phyloP scores from a whole-genome alignment of 2,113 vertebrate genomes.

The Sinocyclocheilus rhinocerous region DNA sequence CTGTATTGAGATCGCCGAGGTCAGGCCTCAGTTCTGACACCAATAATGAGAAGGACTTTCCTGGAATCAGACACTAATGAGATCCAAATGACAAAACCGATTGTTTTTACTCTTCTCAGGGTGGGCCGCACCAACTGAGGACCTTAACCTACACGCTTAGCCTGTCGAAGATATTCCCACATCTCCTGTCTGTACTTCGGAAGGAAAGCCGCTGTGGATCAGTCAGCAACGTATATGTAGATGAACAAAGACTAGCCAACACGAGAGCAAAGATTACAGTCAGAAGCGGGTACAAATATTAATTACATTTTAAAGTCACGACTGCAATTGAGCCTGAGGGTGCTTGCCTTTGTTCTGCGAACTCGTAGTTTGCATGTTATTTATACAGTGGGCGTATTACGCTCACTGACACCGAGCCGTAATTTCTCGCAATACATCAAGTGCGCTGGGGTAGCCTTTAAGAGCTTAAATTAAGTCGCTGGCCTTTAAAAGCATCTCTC shows the following conservation, averaged over 20 bases:
- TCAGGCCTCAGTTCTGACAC: conserved; percentile 59
- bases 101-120: conserved; percentile 47
- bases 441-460: conserved; percentile 72
- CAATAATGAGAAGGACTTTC: conserved; percentile 60
- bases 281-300: conserved; percentile 46
- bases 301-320: conserved; percentile 64
- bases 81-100: conserved; percentile 57
- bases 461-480: conserved; percentile 79
- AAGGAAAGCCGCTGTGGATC: neutral
- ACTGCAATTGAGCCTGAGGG: conserved; percentile 61
- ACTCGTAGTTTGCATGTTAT: conserved; percentile 68
- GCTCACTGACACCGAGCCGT: conserved; percentile 67
- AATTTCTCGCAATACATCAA: conserved; percentile 73
- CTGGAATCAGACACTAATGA: conserved; percentile 54
- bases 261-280: conserved; percentile 20
- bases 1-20: conserved; percentile 61
- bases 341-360: conserved; percentile 59
- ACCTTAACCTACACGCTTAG: conserved; percentile 32
- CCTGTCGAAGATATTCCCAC: conserved; percentile 19
- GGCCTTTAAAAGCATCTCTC: conserved; percentile 81
- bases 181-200: neutral
- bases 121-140: conserved; percentile 7
- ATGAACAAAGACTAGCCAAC: conserved; percentile 12
- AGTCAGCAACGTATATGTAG: conserved; percentile 3
- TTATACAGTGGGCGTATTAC: conserved; percentile 62